A percentile compares a stretch with the other conserved stretches of the same genome.
Conservation (phyloP, 2,797 vertebrate species). For the Geotrypetes seraphini region DNA sequence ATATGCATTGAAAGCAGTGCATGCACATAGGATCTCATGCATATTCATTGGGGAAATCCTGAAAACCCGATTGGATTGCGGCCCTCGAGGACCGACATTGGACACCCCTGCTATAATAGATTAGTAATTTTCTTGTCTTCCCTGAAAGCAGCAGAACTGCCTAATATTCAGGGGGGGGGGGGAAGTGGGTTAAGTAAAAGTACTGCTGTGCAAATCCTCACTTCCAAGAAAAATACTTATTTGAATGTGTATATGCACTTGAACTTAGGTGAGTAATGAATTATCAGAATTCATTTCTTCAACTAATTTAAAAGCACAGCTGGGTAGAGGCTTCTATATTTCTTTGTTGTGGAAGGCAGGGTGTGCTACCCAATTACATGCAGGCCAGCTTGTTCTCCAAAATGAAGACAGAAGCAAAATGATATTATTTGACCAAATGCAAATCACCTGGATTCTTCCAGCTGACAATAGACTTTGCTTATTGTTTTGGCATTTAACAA, state of each 20-base stretch:
- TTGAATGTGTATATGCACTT: conserved; percentile 54
- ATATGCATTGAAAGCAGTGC: too few relatives aligned
- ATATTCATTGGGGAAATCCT: too few relatives aligned
- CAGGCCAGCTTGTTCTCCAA: conserved; percentile 27
- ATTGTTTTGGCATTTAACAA: conserved; percentile 44
- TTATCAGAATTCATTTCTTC: conserved; percentile 50
- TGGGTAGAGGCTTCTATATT: conserved; percentile 75
- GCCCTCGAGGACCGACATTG: too few relatives aligned
- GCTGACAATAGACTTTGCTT: conserved; percentile 40
- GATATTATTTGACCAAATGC: conserved; percentile 22
- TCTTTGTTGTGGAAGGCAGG: conserved; percentile 64
- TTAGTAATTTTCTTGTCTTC: too few relatives aligned
- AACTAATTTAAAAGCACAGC: conserved; percentile 56
- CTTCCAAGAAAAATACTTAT: conserved; percentile 29
- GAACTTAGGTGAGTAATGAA: conserved; percentile 62
- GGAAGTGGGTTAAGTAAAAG: conserved; percentile 53
- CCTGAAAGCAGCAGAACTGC: too few relatives aligned
- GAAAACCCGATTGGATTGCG: too few relatives aligned
- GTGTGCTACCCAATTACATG: conserved; percentile 12
- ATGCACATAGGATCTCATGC: too few relatives aligned
- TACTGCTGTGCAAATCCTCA: conserved; percentile 28
- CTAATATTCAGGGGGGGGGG: conserved; percentile 61
- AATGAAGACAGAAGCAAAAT: conserved; percentile 31
- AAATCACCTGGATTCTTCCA: conserved; percentile 29
- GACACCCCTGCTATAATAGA: conserved; percentile 55